phyloP scores from a whole-genome alignment of 2,797 vertebrate species.

The Oreochromis grahami region DNA sequence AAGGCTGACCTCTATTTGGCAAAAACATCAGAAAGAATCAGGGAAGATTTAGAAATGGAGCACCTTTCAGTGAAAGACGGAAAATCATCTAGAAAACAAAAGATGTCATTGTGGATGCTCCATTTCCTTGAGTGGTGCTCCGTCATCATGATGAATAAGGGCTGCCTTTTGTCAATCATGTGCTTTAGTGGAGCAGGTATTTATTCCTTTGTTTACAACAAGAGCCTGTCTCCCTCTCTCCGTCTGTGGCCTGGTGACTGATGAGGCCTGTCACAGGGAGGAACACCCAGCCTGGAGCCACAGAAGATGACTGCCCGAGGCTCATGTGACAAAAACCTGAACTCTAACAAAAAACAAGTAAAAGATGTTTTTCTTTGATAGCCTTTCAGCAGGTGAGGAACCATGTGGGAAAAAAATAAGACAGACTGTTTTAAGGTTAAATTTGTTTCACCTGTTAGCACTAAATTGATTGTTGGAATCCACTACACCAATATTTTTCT shows the following conservation, averaged over 20 bases:
- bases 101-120: constrained; percentile 25
- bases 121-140: constrained; percentile 25
- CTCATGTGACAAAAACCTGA: neutral
- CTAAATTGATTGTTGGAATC: neutral
- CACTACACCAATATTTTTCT: neutral
- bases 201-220: constrained; percentile 41
- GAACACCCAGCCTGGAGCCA: constrained; percentile 28
- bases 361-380: neutral
- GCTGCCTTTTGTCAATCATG: constrained; percentile 45
- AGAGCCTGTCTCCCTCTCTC: neutral
- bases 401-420: neutral
- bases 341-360: neutral
- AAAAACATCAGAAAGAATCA: neutral
- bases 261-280: constrained; percentile 50
- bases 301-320: neutral
- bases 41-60: neutral
- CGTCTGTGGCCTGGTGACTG: constrained; percentile 41
- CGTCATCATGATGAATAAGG: constrained; percentile 51
- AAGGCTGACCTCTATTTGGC: neutral
- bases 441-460: neutral
- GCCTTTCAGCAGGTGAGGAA: neutral
- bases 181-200: constrained; percentile 50
- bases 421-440: neutral
- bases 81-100: constrained; percentile 29
- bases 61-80: neutral